These are phyloP conservation scores for Centroberyx gerrardi DNA, from an alignment of 2,797 vertebrate species.

Conservation along the genomic window DNA sequence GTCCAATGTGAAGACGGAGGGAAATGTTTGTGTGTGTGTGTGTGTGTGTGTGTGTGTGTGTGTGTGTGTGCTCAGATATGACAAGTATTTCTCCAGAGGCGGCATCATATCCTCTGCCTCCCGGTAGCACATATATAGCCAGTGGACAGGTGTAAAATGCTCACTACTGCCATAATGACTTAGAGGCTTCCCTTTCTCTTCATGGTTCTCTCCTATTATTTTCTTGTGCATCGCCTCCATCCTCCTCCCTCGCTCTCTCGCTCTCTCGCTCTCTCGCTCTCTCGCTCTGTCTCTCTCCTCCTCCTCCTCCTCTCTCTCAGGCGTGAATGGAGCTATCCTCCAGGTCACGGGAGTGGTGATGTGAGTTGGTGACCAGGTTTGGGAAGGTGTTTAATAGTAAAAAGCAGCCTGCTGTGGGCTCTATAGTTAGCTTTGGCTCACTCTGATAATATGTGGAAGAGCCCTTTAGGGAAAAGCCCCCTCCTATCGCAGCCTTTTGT, in stretches of 20 bases:
- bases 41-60: slow-evolving; percentile 12
- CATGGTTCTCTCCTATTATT: slow-evolving; percentile 58
- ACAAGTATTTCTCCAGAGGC: slow-evolving; percentile 58
- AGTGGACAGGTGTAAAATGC: slow-evolving; percentile 73
- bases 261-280: neutral
- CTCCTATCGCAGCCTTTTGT: slow-evolving; percentile 14
- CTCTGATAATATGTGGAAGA: slow-evolving; percentile 21
- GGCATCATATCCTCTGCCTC: slow-evolving; percentile 48
- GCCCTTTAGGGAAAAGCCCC: slow-evolving; percentile 31
- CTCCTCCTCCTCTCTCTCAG: slow-evolving; percentile 50
- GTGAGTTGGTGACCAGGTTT: slow-evolving; percentile 68
- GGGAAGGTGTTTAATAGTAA: slow-evolving; percentile 80
- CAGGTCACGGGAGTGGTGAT: slow-evolving; percentile 67
- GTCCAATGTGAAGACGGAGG: slow-evolving; percentile 19
- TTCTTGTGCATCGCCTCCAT: slow-evolving; percentile 12
- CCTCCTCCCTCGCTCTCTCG: neutral
- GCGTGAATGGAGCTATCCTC: slow-evolving; percentile 75
- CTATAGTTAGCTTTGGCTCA: slow-evolving; percentile 52
- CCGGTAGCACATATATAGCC: slow-evolving; percentile 47
- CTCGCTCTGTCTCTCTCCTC: slow-evolving; percentile 25
- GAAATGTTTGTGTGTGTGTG: slow-evolving; percentile 6
- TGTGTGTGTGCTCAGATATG: slow-evolving; percentile 30
- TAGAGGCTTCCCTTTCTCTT: slow-evolving; percentile 41
- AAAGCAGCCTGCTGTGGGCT: slow-evolving; percentile 62
- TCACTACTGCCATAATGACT: slow-evolving; percentile 56